Evolutionary conservation across 2,888 invertebrate species (phyloP).

Genomic region (Ectemnius cavifrons): DNA sequence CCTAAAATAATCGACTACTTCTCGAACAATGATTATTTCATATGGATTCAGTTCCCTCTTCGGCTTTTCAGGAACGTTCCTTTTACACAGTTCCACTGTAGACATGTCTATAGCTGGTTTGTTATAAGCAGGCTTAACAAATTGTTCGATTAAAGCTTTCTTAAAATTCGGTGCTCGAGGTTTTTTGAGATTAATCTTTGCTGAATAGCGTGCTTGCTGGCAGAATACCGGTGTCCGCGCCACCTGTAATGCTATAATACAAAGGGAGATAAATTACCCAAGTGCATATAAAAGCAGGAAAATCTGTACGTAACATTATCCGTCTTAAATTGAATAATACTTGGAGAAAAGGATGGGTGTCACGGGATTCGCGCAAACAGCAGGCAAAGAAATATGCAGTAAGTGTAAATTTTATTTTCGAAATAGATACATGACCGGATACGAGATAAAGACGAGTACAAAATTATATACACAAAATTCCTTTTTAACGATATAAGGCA

Average conservation of each 20-base stretch:
- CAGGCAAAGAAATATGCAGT: conserved; percentile 15
- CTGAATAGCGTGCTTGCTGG: conserved; percentile 83
- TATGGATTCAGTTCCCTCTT: conserved; percentile 83
- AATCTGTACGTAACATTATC: no score
- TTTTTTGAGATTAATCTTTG: conserved; percentile 88
- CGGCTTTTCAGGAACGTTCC: conserved; percentile 66
- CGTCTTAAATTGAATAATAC: no score
- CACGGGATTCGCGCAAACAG: no score
- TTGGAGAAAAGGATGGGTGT: no score
- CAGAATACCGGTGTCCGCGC: conserved; percentile 66
- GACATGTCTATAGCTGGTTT: conserved; percentile 73
- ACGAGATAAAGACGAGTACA: conserved; percentile 63
- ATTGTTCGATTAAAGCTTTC: conserved; percentile 82
- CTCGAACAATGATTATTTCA: conserved; percentile 85
- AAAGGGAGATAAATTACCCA: conserved; percentile 2
- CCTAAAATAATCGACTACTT: conserved; percentile 85
- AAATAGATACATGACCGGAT: conserved; percentile 59
- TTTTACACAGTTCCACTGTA: conserved; percentile 78
- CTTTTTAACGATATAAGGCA: conserved; percentile 72
- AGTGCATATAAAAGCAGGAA: no score
- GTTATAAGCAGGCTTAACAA: conserved; percentile 83
- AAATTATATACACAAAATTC: conserved; percentile 70
- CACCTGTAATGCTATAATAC: conserved; percentile 68
- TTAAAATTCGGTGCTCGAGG: conserved; percentile 86
- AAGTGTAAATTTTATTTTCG: conserved; percentile 52